phyloP scores from a whole-genome alignment of 2,113 vertebrate genomes.

The Accipiter virgatus region DNA sequence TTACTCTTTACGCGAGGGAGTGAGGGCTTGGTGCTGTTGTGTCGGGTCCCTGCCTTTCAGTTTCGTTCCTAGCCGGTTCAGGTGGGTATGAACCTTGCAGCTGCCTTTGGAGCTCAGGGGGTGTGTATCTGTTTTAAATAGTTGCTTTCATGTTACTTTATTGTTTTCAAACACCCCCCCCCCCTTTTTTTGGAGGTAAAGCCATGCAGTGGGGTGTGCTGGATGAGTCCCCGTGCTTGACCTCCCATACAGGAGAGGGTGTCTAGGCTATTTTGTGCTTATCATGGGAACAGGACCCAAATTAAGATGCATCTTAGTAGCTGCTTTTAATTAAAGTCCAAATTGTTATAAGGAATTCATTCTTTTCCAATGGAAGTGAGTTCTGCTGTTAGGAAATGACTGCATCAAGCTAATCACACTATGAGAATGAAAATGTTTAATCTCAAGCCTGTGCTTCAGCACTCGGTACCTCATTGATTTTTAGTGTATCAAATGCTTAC shows the following conservation, averaged over 20 bases:
- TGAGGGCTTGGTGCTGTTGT: neutral
- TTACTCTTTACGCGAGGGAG: neutral
- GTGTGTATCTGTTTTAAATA: neutral
- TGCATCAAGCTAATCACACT: neutral
- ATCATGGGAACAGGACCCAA: neutral
- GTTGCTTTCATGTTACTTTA: neutral
- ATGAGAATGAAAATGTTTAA: neutral
- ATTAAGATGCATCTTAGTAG: neutral
- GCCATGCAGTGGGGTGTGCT: neutral
- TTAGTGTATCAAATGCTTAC: neutral
- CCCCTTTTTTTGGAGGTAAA: neutral
- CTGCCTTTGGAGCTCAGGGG: neutral
- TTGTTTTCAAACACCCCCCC: neutral
- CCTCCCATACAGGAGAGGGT: neutral
- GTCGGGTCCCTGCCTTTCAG: accelerated
- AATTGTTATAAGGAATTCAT: neutral
- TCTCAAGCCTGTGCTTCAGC: neutral
- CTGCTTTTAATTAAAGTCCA: neutral
- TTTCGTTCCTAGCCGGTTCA: neutral
- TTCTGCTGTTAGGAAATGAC: neutral
- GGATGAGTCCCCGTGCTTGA: neutral
- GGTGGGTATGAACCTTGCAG: neutral
- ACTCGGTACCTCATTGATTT: neutral
- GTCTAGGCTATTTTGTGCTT: neutral
- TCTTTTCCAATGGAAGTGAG: neutral